Conservation (phyloP, 2,797 vertebrate genomes). For the Coregonus suidteri region DNA sequence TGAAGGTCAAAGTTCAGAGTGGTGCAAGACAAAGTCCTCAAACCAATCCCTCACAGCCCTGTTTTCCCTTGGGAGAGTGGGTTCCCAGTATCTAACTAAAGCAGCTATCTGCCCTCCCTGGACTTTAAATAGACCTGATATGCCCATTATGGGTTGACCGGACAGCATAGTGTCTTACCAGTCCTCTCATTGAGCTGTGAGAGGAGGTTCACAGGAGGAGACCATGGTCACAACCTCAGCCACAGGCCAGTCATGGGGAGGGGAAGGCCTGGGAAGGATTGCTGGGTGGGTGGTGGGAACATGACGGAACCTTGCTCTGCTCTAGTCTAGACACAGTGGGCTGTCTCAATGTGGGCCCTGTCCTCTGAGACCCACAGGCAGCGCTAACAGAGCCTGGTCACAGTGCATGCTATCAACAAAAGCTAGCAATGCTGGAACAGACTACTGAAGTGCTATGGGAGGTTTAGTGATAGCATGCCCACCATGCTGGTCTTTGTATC, state of each 20-base stretch:
- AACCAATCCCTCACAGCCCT: conserved; percentile 16
- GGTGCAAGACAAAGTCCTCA: background rate
- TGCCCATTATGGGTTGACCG: conserved; percentile 19
- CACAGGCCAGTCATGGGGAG: conserved; percentile 50
- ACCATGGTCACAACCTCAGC: conserved; percentile 42
- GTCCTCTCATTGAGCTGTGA: conserved; percentile 51
- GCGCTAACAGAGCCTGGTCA: background rate
- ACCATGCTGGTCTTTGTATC: background rate
- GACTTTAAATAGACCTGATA: conserved; percentile 42
- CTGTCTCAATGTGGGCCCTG: conserved; percentile 16
- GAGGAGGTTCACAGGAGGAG: conserved; percentile 48
- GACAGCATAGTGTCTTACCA: conserved; percentile 21
- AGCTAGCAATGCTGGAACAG: background rate
- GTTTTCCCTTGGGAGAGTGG: conserved; percentile 11
- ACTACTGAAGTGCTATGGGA: background rate
- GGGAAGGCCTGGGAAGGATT: conserved; percentile 34
- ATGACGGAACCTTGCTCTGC: conserved; percentile 43
- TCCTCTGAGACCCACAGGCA: background rate
- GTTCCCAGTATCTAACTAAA: background rate
- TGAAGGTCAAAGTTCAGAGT: background rate
- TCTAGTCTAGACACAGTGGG: conserved; percentile 59
- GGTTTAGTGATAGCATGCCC: background rate
- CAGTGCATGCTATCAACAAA: background rate
- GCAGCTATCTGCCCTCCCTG: conserved; percentile 14
- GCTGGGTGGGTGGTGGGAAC: conserved; percentile 51